Percentiles rank a stretch among this genome's conserved stretches.
Evolutionary conservation across 2,888 invertebrate genomes (phyloP).

Genomic region (Caenorhabditis japonica): DNA sequence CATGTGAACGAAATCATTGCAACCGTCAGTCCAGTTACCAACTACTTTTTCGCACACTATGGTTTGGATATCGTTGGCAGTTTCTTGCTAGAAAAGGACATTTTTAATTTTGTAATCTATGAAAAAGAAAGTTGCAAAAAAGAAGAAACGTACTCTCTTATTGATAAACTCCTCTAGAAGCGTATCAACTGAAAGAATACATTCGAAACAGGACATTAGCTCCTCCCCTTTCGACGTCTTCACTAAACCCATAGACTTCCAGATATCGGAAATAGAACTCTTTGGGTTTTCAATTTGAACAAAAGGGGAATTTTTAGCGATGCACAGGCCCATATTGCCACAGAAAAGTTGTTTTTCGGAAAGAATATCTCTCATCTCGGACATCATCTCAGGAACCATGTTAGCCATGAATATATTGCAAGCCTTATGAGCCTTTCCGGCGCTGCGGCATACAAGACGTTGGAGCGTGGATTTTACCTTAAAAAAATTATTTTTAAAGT

Average conservation of each 20-base stretch:
- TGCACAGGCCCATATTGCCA: conserved; percentile 39
- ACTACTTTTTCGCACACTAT: conserved; percentile 46
- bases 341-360: conserved; percentile 33
- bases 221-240: conserved; percentile 33
- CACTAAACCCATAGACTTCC: conserved; percentile 39
- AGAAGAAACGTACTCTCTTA: conserved; percentile 29
- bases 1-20: conserved; percentile 60
- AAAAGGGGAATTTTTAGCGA: neutral
- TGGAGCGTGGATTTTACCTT: conserved; percentile 33
- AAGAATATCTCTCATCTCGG: conserved; percentile 33
- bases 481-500: no score
- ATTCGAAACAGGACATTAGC: conserved; percentile 60
- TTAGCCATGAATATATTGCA: conserved; percentile 27
- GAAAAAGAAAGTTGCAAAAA: neutral
- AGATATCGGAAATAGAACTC: conserved; percentile 13
- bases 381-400: conserved; percentile 29
- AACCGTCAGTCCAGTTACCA: conserved; percentile 36
- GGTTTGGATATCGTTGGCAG: conserved; percentile 54
- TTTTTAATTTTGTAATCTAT: neutral
- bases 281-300: conserved; percentile 7
- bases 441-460: conserved; percentile 28
- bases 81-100: conserved; percentile 40
- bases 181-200: conserved; percentile 55
- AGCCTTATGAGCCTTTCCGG: conserved; percentile 35
- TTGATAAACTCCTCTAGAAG: conserved; percentile 54